These are phyloP conservation scores for Leucania comma DNA, from an alignment of 2,888 invertebrate genomes.

Conservation along the genomic window DNA sequence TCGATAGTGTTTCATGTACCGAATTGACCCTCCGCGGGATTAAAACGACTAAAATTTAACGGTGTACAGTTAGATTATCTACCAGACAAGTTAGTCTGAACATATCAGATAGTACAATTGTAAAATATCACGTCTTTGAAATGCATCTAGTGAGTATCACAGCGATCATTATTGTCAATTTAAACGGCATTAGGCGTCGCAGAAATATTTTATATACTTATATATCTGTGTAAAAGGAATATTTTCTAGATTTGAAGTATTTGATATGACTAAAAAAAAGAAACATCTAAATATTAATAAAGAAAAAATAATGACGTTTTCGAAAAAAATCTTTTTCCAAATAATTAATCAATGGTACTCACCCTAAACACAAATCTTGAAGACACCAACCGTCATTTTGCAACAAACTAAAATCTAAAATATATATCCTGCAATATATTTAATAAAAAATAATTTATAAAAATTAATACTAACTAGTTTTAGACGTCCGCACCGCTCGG, in stretches of 20 bases:
- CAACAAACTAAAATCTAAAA: conserved; percentile 40
- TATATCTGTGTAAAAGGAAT: neutral
- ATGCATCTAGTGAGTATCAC: neutral
- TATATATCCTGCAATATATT: conserved; percentile 46
- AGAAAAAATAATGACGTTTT: neutral
- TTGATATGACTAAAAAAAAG: neutral
- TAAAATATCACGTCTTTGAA: neutral
- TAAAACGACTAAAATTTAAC: no score
- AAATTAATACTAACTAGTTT: conserved; percentile 51
- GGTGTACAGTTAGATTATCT: no score
- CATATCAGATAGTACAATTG: neutral
- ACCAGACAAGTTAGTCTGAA: neutral
- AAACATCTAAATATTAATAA: neutral
- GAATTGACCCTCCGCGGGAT: no score
- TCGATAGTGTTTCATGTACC: no score
- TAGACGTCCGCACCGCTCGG: conserved; percentile 65
- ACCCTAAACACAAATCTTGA: conserved; percentile 75
- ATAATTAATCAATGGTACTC: conserved; percentile 66
- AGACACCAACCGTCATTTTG: conserved; percentile 69
- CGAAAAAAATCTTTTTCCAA: neutral
- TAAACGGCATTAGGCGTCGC: neutral
- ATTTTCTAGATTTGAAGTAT: neutral
- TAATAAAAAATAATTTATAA: conserved; percentile 51
- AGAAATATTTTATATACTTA: neutral
- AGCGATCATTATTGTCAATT: neutral